These are phyloP conservation scores for Gymnorhina tibicen DNA, from an alignment of 2,113 vertebrate species.

Conservation along the genomic window DNA sequence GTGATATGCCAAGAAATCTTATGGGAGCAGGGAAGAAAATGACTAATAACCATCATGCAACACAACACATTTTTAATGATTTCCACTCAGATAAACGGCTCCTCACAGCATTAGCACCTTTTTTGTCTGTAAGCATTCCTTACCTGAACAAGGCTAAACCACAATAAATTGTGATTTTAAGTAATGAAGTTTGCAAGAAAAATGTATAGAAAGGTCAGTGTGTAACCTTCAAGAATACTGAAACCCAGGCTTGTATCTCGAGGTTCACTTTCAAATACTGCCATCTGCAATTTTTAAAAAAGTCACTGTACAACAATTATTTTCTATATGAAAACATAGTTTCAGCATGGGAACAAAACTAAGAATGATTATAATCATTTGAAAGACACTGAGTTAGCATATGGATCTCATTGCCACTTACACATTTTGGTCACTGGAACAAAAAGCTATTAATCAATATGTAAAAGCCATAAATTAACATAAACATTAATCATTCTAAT, in stretches of 20 bases:
- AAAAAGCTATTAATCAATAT: conserved; percentile 74
- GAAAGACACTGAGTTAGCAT: conserved; percentile 63
- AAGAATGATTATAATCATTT: conserved; percentile 51
- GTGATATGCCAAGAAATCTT: neutral
- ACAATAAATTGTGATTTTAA: neutral
- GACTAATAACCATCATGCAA: neutral
- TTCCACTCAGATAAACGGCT: neutral
- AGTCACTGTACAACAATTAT: neutral
- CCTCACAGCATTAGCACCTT: neutral
- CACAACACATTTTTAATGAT: neutral
- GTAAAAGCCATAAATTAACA: conserved; percentile 72
- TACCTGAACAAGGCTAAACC: neutral
- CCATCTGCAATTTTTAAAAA: conserved; percentile 12
- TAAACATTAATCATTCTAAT: conserved; percentile 75
- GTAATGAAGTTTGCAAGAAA: neutral
- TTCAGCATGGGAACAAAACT: conserved; percentile 56
- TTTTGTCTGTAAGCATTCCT: neutral
- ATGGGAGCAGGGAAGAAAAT: neutral
- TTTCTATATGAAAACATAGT: conserved; percentile 34
- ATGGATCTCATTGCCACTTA: conserved; percentile 75
- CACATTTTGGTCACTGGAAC: conserved; percentile 65
- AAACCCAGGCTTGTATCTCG: neutral
- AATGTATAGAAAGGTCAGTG: neutral
- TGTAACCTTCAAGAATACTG: neutral
- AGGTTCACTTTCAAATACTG: conserved; percentile 10